Conservation (phyloP, 2,797 vertebrate species). For the Cacajao melanocephalus region DNA sequence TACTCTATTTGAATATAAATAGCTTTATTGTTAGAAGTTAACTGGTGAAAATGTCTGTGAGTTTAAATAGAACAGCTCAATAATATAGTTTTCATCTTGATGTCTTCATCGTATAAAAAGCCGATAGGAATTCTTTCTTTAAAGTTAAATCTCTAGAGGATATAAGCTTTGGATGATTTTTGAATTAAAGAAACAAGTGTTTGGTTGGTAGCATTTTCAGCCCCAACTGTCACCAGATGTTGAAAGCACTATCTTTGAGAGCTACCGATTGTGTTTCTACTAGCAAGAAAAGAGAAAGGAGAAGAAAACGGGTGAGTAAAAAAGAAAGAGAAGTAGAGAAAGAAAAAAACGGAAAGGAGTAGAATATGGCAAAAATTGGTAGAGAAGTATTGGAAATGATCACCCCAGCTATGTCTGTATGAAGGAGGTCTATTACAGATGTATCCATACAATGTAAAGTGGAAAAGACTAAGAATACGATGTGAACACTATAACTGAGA, state of each 20-base stretch:
- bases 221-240: not conserved
- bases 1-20: not conserved
- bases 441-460: not conserved
- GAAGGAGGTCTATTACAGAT: not conserved
- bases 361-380: not conserved
- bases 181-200: slow-evolving; percentile 8
- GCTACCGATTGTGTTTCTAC: not conserved
- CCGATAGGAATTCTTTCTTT: not conserved
- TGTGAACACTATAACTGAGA: not conserved
- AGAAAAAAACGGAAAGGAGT: not conserved
- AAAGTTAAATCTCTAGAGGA: not conserved
- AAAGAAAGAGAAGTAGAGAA: not conserved
- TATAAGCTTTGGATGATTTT: not conserved
- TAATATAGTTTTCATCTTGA: not conserved
- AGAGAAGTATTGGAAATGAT: not conserved
- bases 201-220: not conserved
- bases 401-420: not conserved
- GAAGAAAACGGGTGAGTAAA: not conserved
- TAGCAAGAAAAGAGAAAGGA: not conserved
- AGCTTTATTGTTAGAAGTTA: not conserved
- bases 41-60: not conserved
- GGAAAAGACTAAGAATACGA: not conserved
- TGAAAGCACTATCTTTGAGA: not conserved
- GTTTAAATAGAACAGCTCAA: not conserved
- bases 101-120: not conserved